A percentile compares a stretch with the other conserved stretches of the same genome.
These are phyloP conservation scores for Chorisops tibialis DNA, from an alignment of 2,888 invertebrate species.

Conservation along the genomic window DNA sequence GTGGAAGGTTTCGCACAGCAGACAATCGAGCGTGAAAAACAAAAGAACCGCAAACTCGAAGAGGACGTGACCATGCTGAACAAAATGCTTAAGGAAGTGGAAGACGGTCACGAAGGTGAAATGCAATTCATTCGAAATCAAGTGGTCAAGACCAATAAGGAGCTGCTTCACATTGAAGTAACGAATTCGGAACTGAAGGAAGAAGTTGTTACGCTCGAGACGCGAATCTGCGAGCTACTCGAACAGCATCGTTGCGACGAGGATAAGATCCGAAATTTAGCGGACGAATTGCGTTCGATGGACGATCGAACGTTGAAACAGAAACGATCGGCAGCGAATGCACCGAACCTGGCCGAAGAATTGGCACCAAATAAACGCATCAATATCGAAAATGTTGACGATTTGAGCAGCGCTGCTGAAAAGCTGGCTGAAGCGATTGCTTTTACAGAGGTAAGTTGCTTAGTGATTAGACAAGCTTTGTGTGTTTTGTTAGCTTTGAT, in stretches of 20 bases:
- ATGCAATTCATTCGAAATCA: conserved; percentile 56
- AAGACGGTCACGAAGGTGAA: conserved; percentile 53
- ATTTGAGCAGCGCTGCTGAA: conserved; percentile 24
- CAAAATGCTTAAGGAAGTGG: conserved; percentile 54
- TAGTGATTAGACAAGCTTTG: background rate
- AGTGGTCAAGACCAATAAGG: conserved; percentile 56
- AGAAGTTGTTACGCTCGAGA: conserved; percentile 64
- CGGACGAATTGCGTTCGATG: conserved; percentile 55
- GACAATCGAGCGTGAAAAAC: conserved; percentile 47
- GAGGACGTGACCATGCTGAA: conserved; percentile 55
- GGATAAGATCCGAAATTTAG: conserved; percentile 58
- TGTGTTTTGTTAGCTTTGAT: conserved; percentile 5
- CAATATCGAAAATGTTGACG: conserved; percentile 4
- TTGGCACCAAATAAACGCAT: conserved; percentile 39
- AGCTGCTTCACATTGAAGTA: conserved; percentile 63
- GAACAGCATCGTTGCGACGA: conserved; percentile 57
- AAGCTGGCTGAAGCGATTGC: conserved; percentile 26
- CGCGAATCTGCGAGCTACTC: conserved; percentile 58
- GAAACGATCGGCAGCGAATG: conserved; percentile 36
- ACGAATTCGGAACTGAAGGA: conserved; percentile 66
- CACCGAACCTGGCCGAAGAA: conserved; percentile 46
- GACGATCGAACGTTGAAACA: conserved; percentile 43
- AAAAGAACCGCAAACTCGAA: conserved; percentile 50
- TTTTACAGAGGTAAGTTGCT: conserved; percentile 27
- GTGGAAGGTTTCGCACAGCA: conserved; percentile 49